These are phyloP conservation scores for Andrena flavipes DNA, from an alignment of 2,888 invertebrate genomes.

Conservation along the genomic window DNA sequence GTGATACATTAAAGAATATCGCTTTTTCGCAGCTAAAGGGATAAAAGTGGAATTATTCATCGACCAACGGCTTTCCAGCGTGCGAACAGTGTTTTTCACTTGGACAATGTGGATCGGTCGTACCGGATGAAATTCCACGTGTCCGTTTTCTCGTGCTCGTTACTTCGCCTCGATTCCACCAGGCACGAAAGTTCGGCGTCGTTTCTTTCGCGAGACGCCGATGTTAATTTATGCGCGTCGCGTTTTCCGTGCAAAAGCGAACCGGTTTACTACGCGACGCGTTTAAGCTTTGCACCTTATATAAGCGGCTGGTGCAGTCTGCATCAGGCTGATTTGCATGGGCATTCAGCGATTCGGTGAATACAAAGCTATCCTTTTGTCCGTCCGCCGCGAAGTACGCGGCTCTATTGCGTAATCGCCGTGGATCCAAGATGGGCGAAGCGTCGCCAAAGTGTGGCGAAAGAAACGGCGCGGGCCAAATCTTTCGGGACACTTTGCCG, in stretches of 20 bases:
- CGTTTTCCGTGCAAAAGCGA: constrained; percentile 33
- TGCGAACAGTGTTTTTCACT: constrained; percentile 15
- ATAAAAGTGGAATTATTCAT: neutral
- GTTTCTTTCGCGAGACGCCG: constrained; percentile 26
- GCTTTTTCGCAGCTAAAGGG: neutral
- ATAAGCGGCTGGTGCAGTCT: constrained; percentile 34
- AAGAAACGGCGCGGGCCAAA: constrained; percentile 9
- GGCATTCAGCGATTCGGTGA: constrained; percentile 36
- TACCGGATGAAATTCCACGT: constrained; percentile 18
- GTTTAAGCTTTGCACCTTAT: constrained; percentile 49
- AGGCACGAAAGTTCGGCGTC: constrained; percentile 38
- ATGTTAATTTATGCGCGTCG: constrained; percentile 46
- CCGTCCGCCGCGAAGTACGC: constrained; percentile 24
- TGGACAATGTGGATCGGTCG: constrained; percentile 1
- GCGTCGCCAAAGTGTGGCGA: constrained; percentile 11
- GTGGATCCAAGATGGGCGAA: constrained; percentile 11
- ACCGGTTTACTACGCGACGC: constrained; percentile 53
- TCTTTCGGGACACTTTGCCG: constrained; percentile 22
- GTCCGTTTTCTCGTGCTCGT: constrained; percentile 22
- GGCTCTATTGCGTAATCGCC: constrained; percentile 43
- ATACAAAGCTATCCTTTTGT: constrained; percentile 40
- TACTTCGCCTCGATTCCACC: constrained; percentile 29
- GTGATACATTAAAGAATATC: too few relatives aligned
- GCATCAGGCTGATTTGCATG: constrained; percentile 47
- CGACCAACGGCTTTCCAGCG: constrained; percentile 6